Evolutionary conservation across 2,888 invertebrate genomes (phyloP).

Genomic region (Conomelus anceps): DNA sequence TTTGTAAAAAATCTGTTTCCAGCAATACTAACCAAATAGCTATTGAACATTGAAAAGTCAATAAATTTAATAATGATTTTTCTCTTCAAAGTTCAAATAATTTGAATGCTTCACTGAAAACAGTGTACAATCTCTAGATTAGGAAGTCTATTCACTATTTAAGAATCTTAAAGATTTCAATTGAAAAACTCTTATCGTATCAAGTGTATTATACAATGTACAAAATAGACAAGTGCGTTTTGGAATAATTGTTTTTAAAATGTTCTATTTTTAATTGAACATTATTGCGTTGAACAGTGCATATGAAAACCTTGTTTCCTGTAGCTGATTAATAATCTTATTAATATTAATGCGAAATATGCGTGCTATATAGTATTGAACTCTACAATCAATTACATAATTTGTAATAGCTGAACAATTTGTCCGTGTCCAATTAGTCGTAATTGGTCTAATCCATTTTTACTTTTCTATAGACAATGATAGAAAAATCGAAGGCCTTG

Average conservation of each 20-base stretch:
- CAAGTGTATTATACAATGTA: too few species aligned
- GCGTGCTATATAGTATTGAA: not conserved
- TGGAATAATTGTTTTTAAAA: not conserved
- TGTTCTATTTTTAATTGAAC: not conserved
- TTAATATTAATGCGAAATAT: not conserved
- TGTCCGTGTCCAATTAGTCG: not conserved
- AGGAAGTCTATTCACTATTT: not conserved
- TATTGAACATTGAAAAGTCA: not conserved
- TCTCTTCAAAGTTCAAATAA: not conserved
- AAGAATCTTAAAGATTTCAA: not conserved
- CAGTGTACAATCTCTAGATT: not conserved
- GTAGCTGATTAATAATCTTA: not conserved
- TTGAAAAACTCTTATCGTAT: not conserved
- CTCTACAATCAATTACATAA: not conserved
- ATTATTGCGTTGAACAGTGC: not conserved
- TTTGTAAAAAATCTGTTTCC: too few species aligned
- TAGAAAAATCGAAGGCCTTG: not conserved
- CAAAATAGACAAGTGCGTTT: not conserved
- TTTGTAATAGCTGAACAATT: not conserved
- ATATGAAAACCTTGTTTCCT: not conserved
- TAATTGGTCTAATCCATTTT: not conserved
- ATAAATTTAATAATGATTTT: not conserved
- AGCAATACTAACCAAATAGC: too few species aligned
- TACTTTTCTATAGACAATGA: not conserved
- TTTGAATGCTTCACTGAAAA: not conserved